Evolutionary conservation across 1,140 invertebrate species (phyloP), one percentile per base, ranked within the genome.

Genomic region (Papilio xuthus): DNA sequence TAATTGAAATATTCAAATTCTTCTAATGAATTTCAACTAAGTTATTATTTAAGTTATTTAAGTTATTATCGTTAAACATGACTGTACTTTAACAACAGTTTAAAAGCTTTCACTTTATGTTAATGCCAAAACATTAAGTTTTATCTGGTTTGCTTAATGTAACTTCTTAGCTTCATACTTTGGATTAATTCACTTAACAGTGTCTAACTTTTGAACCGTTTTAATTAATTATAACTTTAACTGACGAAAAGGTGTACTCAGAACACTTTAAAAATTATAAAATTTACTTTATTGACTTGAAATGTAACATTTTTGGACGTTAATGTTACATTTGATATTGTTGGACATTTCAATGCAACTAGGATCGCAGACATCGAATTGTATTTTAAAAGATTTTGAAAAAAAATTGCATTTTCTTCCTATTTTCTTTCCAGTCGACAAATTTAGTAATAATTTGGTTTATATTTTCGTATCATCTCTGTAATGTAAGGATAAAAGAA

Each of bases 81-180:
- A 32, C 26, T 26, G 47, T 37, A 47, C 15, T 74, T 74, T 74
- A 53, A 53, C 6, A 53, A 74, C 72, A 53, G 47, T 74, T 74
- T 74, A 53, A 74, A 73, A 44, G 20, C 23, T 50, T 50, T 28
- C 72, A 53, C 60, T 74, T 74, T 74, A 74, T 74, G 72, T 74
- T 53, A 74, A 74, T 74, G 42, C 13, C 18, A n/a, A 73, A 73
- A 37, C 23, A 50, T 74, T 74, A 74, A 74, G 26, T 74, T 74
- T 73, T 74, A 74, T 74, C 72, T n/a, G 28, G 47, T 74, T 47
- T 28, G 42, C 15, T 28, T 47, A 53, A 74, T 56, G 72, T 32
- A 28, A 23, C 42, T 50, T 74, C 42, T 53, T 74, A 53, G 44
- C 26, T 26, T 53, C 26, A 74, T 50, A 28, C 42, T 32, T 53